Conservation (phyloP, 2,888 invertebrate species). For the Caenorhabditis parvicauda region DNA sequence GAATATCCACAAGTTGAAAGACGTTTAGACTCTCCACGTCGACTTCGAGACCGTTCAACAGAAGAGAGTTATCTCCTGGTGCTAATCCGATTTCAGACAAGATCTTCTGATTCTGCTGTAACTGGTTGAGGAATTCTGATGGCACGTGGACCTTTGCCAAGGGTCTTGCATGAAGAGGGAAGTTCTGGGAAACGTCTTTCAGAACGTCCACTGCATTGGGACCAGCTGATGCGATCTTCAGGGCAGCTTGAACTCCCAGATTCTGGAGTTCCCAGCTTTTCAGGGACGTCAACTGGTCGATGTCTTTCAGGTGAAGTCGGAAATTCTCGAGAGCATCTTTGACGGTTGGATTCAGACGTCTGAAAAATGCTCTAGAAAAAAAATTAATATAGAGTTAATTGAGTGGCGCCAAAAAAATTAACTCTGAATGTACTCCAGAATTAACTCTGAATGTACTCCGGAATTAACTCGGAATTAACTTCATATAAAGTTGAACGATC, state of each 20-base stretch:
- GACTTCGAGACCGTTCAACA: constrained; percentile 73
- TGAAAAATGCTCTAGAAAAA: constrained; percentile 61
- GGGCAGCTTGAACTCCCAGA: constrained; percentile 76
- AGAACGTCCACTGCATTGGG: constrained; percentile 81
- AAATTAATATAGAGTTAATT: too few relatives aligned
- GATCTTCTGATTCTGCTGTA: constrained; percentile 76
- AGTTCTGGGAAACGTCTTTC: constrained; percentile 89
- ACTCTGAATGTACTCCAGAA: too few relatives aligned
- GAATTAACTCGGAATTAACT: too few relatives aligned
- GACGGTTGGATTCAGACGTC: constrained; percentile 73
- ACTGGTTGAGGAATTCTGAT: constrained; percentile 73
- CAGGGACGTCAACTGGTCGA: constrained; percentile 85
- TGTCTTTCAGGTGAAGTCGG: constrained; percentile 79
- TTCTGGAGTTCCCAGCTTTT: constrained; percentile 76
- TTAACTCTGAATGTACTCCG: too few relatives aligned
- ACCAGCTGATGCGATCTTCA: constrained; percentile 69
- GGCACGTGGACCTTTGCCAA: constrained; percentile 64
- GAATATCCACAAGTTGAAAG: constrained; percentile 78
- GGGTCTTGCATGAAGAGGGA: constrained; percentile 70
- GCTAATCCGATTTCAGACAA: constrained; percentile 23
- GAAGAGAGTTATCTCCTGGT: constrained; percentile 51
- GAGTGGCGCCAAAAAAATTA: too few relatives aligned
- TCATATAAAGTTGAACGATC: too few relatives aligned
- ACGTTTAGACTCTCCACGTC: constrained; percentile 87
- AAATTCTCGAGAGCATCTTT: constrained; percentile 78